A percentile compares a stretch with the other conserved stretches of the same genome.
Evolutionary conservation across 2,888 invertebrate genomes (phyloP).

Genomic region (Oligia latruncula): DNA sequence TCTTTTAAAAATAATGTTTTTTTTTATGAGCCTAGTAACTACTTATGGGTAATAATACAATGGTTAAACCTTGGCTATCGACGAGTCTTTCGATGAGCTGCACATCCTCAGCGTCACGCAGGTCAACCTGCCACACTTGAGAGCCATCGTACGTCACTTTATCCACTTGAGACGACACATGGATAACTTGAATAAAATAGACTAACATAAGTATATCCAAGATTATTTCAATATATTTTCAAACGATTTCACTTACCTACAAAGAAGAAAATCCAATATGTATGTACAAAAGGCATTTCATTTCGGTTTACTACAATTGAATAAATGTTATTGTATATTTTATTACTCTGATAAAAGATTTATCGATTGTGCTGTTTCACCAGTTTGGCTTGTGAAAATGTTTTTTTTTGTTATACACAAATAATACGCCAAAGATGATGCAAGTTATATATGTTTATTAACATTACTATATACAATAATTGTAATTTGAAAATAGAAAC

Average conservation of each 20-base stretch:
- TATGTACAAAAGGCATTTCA: conserved; percentile 59
- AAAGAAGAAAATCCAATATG: conserved; percentile 62
- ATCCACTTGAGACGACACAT: conserved; percentile 44
- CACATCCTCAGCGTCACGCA: conserved; percentile 62
- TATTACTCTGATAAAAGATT: conserved; percentile 52
- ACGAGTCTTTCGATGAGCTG: conserved; percentile 65
- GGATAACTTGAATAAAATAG: conserved; percentile 35
- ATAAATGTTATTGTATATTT: conserved; percentile 55
- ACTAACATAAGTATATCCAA: conserved; percentile 18
- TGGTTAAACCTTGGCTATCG: conserved; percentile 3
- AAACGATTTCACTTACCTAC: conserved; percentile 60
- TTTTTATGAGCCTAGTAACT: neutral
- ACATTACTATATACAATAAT: conserved; percentile 89
- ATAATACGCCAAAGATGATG: conserved; percentile 71
- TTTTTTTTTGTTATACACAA: conserved; percentile 46
- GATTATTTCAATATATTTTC: conserved; percentile 9
- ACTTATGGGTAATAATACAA: neutral
- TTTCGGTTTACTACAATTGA: conserved; percentile 53
- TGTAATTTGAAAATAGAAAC: conserved; percentile 88
- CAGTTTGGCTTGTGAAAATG: conserved; percentile 43
- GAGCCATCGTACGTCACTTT: conserved; percentile 67
- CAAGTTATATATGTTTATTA: conserved; percentile 89
- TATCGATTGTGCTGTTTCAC: conserved; percentile 34
- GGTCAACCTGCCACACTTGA: conserved; percentile 71
- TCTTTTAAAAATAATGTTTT: neutral